Base-by-base conservation (phyloP, 2,888 invertebrate species). In the Tromatobia lineatoria region DNA sequence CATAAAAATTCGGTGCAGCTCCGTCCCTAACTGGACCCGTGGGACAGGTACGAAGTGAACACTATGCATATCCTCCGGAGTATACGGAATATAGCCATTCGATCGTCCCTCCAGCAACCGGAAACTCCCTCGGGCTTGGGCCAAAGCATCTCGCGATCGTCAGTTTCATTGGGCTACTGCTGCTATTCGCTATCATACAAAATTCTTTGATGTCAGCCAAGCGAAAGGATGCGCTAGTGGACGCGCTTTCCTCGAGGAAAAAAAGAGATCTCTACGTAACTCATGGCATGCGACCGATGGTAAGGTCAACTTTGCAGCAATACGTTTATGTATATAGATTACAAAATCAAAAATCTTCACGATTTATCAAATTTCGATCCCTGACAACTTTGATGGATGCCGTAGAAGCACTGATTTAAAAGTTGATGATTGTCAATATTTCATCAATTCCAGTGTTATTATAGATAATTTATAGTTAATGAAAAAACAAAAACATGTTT, bases 161-260 rank as follows among this genome's bases (percentile, higher is more conserved):
- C 73, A 91, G 93, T 70, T 94, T 94, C 79, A 93, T 94, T 76
- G 93, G 93, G 7, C 85, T 94, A 38, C 71, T 93, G 7, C 87
- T 93, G 25, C 91, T 94, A 3, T 93, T 94, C 78, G 93, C 93
- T 3, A 87, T 94, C 15, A 90, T 94, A 85, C 93, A 93, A 78
- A 93, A 93, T 76, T 92, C 93, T 3, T 89, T 93, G 42, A 87
- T 90, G 34, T 87, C 91, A 2, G 85, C 88, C 2, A 93, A 91
- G 67, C 88, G 91, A 6, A 93, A 92, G 67, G 91, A 92, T 20
- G 89, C 90, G 11, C 52, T 92, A 15, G 88, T 91, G 15, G 93
- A 93, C n/a, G 88, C 89, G 10, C 79, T 92, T 20, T 88, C 92
- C 2, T 88, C 90, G 0, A 89, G 91, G 50, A 89, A 87, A 54